Evolutionary conservation across 2,113 vertebrate genomes (phyloP).

Genomic region (Zosterops hypoxanthus): DNA sequence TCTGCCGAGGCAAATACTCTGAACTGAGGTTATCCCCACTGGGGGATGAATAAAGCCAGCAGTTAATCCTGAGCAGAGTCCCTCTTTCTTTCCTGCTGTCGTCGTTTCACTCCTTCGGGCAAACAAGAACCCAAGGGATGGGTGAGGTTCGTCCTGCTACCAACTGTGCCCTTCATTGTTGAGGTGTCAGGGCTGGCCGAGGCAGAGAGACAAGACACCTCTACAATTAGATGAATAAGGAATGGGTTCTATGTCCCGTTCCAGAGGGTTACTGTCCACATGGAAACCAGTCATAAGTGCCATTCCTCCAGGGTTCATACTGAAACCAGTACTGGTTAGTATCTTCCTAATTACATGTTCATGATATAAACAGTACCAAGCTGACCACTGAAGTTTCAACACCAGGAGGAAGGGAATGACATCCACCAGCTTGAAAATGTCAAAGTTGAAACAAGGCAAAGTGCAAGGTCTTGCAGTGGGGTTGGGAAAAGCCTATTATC

Average conservation of each 20-base stretch:
- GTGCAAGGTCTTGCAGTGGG: not conserved
- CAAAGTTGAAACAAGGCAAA: not conserved
- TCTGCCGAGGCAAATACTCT: too few species aligned
- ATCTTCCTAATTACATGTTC: not conserved
- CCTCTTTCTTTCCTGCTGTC: too few species aligned
- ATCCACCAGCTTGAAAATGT: accelerated
- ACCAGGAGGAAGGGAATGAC: not conserved
- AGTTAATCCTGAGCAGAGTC: too few species aligned
- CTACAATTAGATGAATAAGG: not conserved
- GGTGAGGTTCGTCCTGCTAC: too few species aligned
- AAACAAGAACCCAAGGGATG: too few species aligned
- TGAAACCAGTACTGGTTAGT: not conserved
- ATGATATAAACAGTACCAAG: not conserved
- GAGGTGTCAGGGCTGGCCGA: too few species aligned
- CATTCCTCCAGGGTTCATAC: not conserved
- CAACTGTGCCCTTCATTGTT: too few species aligned
- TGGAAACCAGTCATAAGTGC: accelerated
- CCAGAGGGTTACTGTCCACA: not conserved
- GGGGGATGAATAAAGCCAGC: too few species aligned
- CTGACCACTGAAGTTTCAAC: not conserved
- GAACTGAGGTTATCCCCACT: too few species aligned
- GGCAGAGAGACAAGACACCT: too few species aligned
- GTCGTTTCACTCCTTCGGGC: too few species aligned
- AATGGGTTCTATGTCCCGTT: not conserved
- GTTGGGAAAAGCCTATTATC: not conserved